Percentiles rank a stretch among this genome's conserved stretches.
phyloP scores from a whole-genome alignment of 2,797 vertebrate species.

The Muraenolepis orangiensis region DNA sequence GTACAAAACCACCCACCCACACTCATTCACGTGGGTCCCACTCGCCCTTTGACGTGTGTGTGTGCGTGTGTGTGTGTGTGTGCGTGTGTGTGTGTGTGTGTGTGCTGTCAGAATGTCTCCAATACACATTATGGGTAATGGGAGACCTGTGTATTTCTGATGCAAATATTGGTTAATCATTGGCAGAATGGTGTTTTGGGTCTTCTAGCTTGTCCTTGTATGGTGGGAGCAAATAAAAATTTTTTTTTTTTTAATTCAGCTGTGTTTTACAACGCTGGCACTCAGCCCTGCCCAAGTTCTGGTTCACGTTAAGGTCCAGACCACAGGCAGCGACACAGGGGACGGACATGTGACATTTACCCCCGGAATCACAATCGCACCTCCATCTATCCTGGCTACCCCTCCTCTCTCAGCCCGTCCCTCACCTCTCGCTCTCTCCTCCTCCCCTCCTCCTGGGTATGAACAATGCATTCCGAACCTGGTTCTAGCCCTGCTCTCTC shows the following conservation, averaged over 20 bases:
- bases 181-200: too few species aligned
- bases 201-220: background rate
- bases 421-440: background rate
- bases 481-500: conserved; percentile 15
- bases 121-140: too few species aligned
- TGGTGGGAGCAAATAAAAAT: background rate
- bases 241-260: too few species aligned
- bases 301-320: background rate
- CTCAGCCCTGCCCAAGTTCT: background rate
- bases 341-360: conserved; percentile 38
- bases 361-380: conserved; percentile 29
- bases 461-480: conserved; percentile 42
- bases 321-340: background rate
- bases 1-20: background rate
- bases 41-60: conserved; percentile 27
- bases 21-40: conserved; percentile 4
- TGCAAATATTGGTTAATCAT: too few species aligned
- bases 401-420: background rate
- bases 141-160: too few species aligned
- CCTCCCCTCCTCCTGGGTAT: conserved; percentile 23
- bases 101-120: too few species aligned
- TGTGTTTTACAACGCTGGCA: background rate
- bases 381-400: background rate
- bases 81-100: too few species aligned
- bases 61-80: too few species aligned